These are phyloP conservation scores for Enoplosus armatus DNA, from an alignment of 2,797 vertebrate species.

Conservation along the genomic window DNA sequence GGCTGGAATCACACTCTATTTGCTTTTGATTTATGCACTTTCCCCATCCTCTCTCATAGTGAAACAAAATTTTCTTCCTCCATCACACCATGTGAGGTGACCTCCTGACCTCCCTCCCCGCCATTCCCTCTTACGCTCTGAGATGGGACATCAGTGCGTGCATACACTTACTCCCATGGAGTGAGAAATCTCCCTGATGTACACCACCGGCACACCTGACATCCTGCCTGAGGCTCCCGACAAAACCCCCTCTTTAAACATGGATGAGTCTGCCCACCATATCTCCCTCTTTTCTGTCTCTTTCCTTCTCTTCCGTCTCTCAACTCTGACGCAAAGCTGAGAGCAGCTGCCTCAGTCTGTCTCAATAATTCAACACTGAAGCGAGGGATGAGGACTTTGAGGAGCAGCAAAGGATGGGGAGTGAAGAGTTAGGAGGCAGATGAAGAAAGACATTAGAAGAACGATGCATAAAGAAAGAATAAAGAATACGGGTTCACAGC, in stretches of 20 bases:
- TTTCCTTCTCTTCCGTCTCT: conserved; percentile 55
- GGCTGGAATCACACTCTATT: not conserved
- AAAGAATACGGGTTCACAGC: conserved; percentile 11
- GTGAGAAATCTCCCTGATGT: conserved; percentile 62
- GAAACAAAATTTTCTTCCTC: not conserved
- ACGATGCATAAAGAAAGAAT: not conserved
- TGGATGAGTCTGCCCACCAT: conserved; percentile 81
- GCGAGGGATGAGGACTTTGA: conserved; percentile 74
- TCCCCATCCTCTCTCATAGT: not conserved
- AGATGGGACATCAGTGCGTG: conserved; percentile 39
- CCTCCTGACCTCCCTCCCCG: conserved; percentile 59
- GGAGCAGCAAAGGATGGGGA: conserved; percentile 56
- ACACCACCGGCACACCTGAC: conserved; percentile 77
- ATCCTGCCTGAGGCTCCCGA: conserved; percentile 77
- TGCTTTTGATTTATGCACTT: conserved; percentile 12
- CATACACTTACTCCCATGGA: conserved; percentile 37
- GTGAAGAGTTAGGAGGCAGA: conserved; percentile 53
- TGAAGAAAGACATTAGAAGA: conserved; percentile 21
- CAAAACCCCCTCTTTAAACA: conserved; percentile 85
- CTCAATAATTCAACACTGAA: conserved; percentile 83
- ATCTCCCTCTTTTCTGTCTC: conserved; percentile 50
- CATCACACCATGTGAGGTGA: conserved; percentile 33
- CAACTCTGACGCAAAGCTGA: conserved; percentile 74
- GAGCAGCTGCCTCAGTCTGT: conserved; percentile 78
- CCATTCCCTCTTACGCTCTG: not conserved